Evolutionary conservation across 2,797 vertebrate species (phyloP), one percentile per base, ranked within the genome.

Genomic region (Myotis pilosus): DNA sequence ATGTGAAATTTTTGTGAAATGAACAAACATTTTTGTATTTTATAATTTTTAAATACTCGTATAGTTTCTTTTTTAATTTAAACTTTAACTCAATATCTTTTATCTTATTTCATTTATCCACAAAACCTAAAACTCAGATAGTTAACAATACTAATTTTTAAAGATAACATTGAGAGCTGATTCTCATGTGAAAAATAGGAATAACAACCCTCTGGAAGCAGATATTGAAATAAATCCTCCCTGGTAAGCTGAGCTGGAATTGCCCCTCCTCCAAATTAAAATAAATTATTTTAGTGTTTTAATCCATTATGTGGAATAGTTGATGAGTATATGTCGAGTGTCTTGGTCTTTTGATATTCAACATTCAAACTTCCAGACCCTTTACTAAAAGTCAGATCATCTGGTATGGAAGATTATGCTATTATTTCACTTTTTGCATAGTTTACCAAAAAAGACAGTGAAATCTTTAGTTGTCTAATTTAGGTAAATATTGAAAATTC

Each of bases 61-160:
- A 87, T 13, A 78, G 16, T 76, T 94, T 74, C 72, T 72, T 81
- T 94, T 82, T 33, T 68, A 79, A 36, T 81, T 80, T 75, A 81
- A 92, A 71, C 33, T 74, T 84, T 76, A 86, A 86, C 16, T 84
- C 23, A 25, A 6, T 86, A 38, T 41, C 49, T 81, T 78, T 6
- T 86, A 38, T 41, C 49, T 81, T 72, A 53, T n/a, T 93, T 84
- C 9, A 74, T 36, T 93, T 80, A 69, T n/a, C 36, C 2, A 23
- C 23, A 69, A 68, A 38, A 57, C 47, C 47, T 76, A 76, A 81
- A 62, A 69, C 57, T 85, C 28, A 60, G 16, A 20, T 68, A 82
- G 4, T 53, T 69, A 23, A 71, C 36, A 3, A 82, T 89, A 69
- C 15, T 9, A 19, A 51, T 74, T 9, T 89, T 60, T 64, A 76